phyloP scores from a whole-genome alignment of 1,140 invertebrate species.

The Eupeodes corollae region DNA sequence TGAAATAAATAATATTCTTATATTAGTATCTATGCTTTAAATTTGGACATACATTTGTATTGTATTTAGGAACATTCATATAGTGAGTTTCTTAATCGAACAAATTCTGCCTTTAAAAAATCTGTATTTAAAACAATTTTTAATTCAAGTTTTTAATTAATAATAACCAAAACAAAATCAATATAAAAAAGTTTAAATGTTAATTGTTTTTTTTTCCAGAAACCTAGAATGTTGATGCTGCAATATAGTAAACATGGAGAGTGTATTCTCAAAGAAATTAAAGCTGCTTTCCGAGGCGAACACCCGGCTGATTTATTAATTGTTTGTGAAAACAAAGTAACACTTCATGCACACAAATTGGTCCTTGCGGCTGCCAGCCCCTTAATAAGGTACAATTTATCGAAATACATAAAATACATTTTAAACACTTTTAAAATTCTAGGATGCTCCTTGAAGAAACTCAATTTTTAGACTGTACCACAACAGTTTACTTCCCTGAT shows the following conservation, averaged over 20 bases:
- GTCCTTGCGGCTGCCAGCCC: conserved; percentile 74
- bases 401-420: background rate
- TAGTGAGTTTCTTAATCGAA: too few relatives aligned
- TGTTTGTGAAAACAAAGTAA: conserved; percentile 63
- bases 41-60: too few relatives aligned
- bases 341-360: conserved; percentile 63
- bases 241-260: conserved; percentile 83
- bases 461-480: conserved; percentile 52
- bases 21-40: too few relatives aligned
- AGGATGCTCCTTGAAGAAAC: conserved; percentile 60
- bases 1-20: too few relatives aligned
- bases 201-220: conserved; percentile 33
- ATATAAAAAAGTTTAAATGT: too few relatives aligned
- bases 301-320: conserved; percentile 70
- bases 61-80: too few relatives aligned
- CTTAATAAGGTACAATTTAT: conserved; percentile 47
- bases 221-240: conserved; percentile 62
- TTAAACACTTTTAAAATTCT: conserved; percentile 1
- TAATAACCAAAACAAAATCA: too few relatives aligned
- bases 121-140: too few relatives aligned
- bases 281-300: conserved; percentile 69
- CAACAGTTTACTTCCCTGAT: conserved; percentile 70
- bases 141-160: too few relatives aligned
- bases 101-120: too few relatives aligned
- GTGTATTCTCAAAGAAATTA: conserved; percentile 74